phyloP scores from a whole-genome alignment of 2,888 invertebrate genomes.

The Argyresthia goedartella region DNA sequence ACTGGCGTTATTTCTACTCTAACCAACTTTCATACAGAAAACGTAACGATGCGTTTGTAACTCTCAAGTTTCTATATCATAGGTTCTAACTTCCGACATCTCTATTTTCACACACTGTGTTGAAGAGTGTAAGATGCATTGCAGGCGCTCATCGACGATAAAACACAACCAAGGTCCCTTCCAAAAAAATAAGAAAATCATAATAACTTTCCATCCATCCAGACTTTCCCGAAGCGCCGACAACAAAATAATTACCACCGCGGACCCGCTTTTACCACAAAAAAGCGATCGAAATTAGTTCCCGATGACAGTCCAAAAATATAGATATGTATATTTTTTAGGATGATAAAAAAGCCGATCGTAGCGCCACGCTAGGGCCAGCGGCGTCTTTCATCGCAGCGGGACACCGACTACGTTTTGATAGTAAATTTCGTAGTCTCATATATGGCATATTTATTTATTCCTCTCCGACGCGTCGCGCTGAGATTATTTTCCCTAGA shows the following conservation, averaged over 20 bases:
- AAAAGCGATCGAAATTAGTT: constrained; percentile 65
- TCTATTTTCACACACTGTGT: background rate
- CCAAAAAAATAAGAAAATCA: background rate
- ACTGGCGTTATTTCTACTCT: too few relatives aligned
- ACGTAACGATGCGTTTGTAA: too few relatives aligned
- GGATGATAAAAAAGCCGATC: constrained; percentile 30
- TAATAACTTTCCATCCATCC: background rate
- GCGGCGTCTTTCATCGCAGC: constrained; percentile 53
- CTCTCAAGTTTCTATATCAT: too few relatives aligned
- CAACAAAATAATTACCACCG: constrained; percentile 52
- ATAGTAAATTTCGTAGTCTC: constrained; percentile 46
- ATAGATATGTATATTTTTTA: constrained; percentile 39
- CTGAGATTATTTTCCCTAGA: constrained; percentile 60
- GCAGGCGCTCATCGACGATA: background rate
- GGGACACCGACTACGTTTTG: constrained; percentile 33
- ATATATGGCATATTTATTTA: constrained; percentile 63
- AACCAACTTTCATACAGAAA: too few relatives aligned
- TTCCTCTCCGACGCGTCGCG: constrained; percentile 31
- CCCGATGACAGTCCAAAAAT: constrained; percentile 70
- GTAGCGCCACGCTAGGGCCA: constrained; percentile 54
- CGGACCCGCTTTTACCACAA: constrained; percentile 49
- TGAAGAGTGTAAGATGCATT: background rate
- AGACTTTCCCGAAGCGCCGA: constrained; percentile 28
- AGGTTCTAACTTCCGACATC: too few relatives aligned
- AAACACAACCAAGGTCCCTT: too few relatives aligned